Evolutionary conservation across 2,113 vertebrate species (phyloP), one percentile per base, ranked within the genome.

Genomic region (Leptodactylus fuscus): DNA sequence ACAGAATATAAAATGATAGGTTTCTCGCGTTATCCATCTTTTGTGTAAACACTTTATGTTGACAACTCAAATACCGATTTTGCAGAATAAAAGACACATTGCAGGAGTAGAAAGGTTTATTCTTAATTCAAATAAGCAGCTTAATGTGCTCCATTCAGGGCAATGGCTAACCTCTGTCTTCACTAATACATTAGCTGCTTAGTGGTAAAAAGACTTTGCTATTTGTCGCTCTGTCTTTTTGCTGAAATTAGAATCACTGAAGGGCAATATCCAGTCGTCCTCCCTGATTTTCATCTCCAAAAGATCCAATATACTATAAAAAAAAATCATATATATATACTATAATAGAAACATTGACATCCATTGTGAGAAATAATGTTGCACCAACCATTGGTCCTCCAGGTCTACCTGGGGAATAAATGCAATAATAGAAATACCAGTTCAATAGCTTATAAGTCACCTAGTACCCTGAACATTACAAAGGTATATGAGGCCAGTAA

Each of bases 41-140:
- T 58, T 38, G 27, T 46, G n/a, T 24, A 75, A 58, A 32, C 71
- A 74, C 16, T 83, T 83, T 18, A 29, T 75, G 81, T n/a, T 83
- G 53, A 83, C 70, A 62, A 29, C 12, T 75, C 58, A 75, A 75
- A 75, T 46, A 46, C 3, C 5, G 18, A 5, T 27, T 38, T 16
- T 53, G 12, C 20, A 81, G 46, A 51, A 32, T 51, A 29, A 75
- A 76, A 51, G 44, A 32, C 44, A 32, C 24, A 10, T 32, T 76
- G 12, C 48, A 74, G 22, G 22, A 46, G 38, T 48, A 46, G 29
- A 74, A 48, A n/a, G 41, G n/a, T 74, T 48, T 46, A n/a, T 46
- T 74, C 41, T 4, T 13, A 73, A 73, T 70, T 70, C 15, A 69
- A 22, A 71, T 24, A 73, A 27, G 20, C 20, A 73, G 20, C 20